Evolutionary conservation across 2,888 invertebrate genomes (phyloP).

Genomic region (Clepsis dumicolana): DNA sequence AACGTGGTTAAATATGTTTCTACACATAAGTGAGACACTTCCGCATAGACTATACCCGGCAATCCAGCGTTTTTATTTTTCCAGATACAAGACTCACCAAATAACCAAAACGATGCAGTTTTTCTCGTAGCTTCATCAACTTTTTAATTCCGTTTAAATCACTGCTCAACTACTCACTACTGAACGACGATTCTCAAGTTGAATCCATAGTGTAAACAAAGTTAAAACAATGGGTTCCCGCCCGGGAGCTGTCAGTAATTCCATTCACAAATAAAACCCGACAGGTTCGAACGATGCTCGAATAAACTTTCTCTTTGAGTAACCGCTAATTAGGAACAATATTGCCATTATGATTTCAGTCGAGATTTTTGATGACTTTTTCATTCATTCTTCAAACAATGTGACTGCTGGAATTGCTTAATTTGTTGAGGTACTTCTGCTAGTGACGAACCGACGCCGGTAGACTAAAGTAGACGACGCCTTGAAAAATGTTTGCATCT

Average conservation of each 20-base stretch:
- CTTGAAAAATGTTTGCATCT: too few species aligned
- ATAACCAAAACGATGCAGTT: background rate
- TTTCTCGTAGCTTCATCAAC: background rate
- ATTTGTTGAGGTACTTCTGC: background rate
- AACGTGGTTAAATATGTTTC: too few species aligned
- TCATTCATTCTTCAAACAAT: background rate
- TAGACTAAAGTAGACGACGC: too few species aligned
- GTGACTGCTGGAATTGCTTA: background rate
- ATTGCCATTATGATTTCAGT: constrained; percentile 17
- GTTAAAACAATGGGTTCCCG: constrained; percentile 25
- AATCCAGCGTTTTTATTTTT: background rate
- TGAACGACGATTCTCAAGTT: constrained; percentile 20
- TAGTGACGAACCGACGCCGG: background rate
- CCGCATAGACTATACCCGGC: too few species aligned
- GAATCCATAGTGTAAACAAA: constrained; percentile 37
- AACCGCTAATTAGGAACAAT: constrained; percentile 37
- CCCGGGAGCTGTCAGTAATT: constrained; percentile 28
- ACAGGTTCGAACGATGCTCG: constrained; percentile 26
- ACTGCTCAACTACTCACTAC: constrained; percentile 17
- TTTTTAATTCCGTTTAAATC: constrained; percentile 10
- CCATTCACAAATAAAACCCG: constrained; percentile 41
- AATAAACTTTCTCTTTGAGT: constrained; percentile 38
- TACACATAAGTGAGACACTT: too few species aligned
- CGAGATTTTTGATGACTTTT: constrained; percentile 15
- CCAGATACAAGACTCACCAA: background rate